Evolutionary conservation across 2,888 invertebrate species (phyloP).

Genomic region (Lamellibrachia satsuma): DNA sequence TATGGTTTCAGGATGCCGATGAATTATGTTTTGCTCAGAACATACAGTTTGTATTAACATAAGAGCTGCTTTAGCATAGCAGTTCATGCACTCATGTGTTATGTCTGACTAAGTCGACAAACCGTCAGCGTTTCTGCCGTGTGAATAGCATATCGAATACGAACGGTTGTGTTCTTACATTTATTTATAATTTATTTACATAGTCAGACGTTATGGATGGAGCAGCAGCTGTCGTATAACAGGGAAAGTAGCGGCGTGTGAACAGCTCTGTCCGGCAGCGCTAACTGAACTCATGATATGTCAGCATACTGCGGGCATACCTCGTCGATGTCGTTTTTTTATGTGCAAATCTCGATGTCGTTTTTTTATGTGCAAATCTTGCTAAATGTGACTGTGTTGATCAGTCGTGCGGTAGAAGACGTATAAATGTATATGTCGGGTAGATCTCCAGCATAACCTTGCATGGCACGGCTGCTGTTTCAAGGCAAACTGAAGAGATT

Average conservation of each 20-base stretch:
- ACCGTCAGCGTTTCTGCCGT: not conserved
- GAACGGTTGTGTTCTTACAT: not conserved
- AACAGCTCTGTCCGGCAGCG: not conserved
- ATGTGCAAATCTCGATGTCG: no score
- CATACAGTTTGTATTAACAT: not conserved
- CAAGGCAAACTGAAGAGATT: not conserved
- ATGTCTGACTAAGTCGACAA: not conserved
- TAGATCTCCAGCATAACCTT: not conserved
- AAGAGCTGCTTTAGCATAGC: not conserved
- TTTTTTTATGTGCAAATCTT: not conserved
- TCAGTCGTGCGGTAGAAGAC: not conserved
- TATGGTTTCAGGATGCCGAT: not conserved
- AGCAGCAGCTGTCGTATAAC: not conserved
- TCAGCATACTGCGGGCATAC: not conserved
- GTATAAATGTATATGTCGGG: not conserved
- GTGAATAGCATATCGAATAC: not conserved
- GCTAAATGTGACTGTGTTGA: not conserved
- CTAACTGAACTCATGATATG: not conserved
- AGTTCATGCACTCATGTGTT: not conserved
- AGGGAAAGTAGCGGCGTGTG: not conserved
- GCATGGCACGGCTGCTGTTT: not conserved
- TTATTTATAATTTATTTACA: not conserved
- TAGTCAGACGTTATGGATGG: not conserved
- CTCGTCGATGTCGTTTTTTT: no score
- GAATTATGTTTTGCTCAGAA: not conserved